Evolutionary conservation across 1,140 invertebrate genomes (phyloP).

Genomic region (Ooceraea biroi): DNA sequence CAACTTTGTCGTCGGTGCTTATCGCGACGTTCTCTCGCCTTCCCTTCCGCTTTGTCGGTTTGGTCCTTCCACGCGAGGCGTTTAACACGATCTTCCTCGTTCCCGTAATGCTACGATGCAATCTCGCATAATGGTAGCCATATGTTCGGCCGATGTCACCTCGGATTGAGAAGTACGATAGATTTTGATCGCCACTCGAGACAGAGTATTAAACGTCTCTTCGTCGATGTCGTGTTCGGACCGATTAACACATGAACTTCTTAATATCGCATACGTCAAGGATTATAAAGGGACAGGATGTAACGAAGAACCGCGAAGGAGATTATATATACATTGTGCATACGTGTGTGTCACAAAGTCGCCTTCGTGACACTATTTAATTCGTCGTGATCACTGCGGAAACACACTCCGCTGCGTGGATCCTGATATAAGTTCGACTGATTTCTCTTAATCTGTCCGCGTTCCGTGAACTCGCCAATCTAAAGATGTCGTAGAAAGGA

Average conservation of each 20-base stretch:
- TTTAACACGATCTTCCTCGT: constrained; percentile 60
- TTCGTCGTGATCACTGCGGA: not conserved
- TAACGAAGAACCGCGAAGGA: constrained; percentile 37
- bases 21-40: constrained; percentile 65
- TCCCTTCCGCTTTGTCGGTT: constrained; percentile 55
- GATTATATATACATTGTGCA: constrained; percentile 32
- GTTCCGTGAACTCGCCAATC: constrained; percentile 28
- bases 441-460: constrained; percentile 47
- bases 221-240: constrained; percentile 23
- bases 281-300: constrained; percentile 47
- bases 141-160: constrained; percentile 30
- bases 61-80: constrained; percentile 36
- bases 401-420: not conserved
- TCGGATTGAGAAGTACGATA: constrained; percentile 47
- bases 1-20: constrained; percentile 58
- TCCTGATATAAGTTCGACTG: constrained; percentile 22
- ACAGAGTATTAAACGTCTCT: constrained; percentile 29
- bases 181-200: constrained; percentile 23
- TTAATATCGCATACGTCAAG: constrained; percentile 32
- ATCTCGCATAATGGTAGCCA: constrained; percentile 59
- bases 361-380: not conserved
- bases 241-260: constrained; percentile 4
- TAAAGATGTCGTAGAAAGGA: constrained; percentile 61
- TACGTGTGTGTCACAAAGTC: not conserved
- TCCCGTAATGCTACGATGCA: constrained; percentile 52